A percentile compares a stretch with the other conserved stretches of the same genome.
phyloP scores from a whole-genome alignment of 2,113 vertebrate species.

The Coturnix japonica region DNA sequence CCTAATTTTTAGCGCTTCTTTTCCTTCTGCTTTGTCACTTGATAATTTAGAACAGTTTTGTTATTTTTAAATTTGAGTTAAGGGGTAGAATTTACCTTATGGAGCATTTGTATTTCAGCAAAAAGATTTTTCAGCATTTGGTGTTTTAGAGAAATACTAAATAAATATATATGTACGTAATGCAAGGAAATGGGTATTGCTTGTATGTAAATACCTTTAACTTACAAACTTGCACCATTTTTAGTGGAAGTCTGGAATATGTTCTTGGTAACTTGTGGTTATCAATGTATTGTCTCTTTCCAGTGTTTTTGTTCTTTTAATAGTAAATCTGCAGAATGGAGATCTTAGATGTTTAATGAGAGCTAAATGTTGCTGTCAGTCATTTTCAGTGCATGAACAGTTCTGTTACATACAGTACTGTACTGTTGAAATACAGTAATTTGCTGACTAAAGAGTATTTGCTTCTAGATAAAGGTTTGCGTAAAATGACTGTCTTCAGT shows the following conservation, averaged over 20 bases:
- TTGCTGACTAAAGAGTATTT: neutral
- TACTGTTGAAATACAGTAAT: neutral
- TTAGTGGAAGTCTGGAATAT: neutral
- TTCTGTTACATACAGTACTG: neutral
- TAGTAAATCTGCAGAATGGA: neutral
- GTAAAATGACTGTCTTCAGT: neutral
- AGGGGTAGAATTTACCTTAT: neutral
- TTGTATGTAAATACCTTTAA: neutral
- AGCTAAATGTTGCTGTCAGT: neutral
- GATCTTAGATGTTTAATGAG: neutral
- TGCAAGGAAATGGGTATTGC: neutral
- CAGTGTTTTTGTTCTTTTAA: neutral
- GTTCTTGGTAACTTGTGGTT: neutral
- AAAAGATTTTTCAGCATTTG: neutral
- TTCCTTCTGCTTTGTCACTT: neutral
- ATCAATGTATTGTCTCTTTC: neutral
- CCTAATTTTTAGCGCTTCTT: neutral
- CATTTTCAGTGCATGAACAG: neutral
- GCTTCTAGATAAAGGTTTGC: neutral
- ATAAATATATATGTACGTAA: neutral
- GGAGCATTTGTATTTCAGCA: neutral
- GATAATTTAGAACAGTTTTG: neutral
- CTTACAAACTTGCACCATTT: neutral
- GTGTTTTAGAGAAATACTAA: neutral
- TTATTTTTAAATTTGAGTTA: neutral